Conservation (phyloP, 2,113 vertebrate genomes). For the Mixornis gularis region DNA sequence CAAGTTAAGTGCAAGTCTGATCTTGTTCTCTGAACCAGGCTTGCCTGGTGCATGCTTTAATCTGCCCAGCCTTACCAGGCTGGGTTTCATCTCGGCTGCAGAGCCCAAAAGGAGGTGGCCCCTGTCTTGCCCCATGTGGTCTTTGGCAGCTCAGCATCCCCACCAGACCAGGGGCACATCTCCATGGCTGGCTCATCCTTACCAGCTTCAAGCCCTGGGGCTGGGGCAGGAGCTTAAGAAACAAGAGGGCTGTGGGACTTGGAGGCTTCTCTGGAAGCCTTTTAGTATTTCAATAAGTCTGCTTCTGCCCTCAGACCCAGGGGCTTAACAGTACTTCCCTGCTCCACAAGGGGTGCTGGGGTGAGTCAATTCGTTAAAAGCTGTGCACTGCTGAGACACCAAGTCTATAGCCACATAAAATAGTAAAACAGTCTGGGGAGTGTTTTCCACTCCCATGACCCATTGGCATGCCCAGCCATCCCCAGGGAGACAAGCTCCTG, state of each 20-base stretch:
- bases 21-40: neutral
- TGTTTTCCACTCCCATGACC: neutral
- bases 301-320: neutral
- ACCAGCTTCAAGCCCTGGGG: neutral
- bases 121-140: accelerated
- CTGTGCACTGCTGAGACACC: neutral
- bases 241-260: neutral
- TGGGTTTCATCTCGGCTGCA: neutral
- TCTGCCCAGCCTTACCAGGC: neutral
- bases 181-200: neutral
- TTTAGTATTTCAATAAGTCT: neutral
- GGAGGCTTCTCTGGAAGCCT: neutral
- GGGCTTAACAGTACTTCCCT: neutral
- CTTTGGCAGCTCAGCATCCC: neutral
- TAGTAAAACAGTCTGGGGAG: neutral
- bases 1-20: conserved; percentile 7
- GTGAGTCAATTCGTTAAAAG: neutral
- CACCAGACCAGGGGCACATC: neutral
- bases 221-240: neutral
- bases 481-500: neutral
- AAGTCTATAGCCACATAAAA: neutral
- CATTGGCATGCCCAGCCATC: neutral
- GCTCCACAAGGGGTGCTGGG: neutral
- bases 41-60: neutral
- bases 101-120: neutral